Evolutionary conservation across 2,888 invertebrate genomes (phyloP), one percentile per base, ranked within the genome.

Genomic region (Tortricodes alternella): DNA sequence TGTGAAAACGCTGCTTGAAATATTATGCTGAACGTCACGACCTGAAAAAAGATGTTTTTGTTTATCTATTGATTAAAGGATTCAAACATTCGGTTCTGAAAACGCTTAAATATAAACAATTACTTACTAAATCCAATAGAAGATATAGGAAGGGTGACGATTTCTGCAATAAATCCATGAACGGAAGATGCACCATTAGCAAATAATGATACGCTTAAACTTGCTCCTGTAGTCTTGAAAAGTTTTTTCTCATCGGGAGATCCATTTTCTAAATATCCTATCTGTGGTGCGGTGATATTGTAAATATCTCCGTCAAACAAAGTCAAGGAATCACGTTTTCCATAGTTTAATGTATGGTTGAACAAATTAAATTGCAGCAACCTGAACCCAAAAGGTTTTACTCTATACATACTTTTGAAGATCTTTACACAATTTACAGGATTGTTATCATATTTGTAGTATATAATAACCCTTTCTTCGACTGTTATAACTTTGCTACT

Each of bases 391-490:
- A 99, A 93, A 9, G 95, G 96, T 75, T 98, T 98, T 0, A 96
- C 94, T 60, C 95, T 93, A 73, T 94, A 96, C 58, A 94, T 94
- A 60, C 97, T 96, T 53, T 95, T 95, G 78, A 99, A 98, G 66
- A 99, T 97, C 84, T 99, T 99, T 0, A 99, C 96, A 76, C 99
- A 99, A 77, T 99, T 99, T 0, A 98, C 96, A 0, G 98, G 97
- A 78, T 95, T 94, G 67, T 98, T 98, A 73, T 98, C 98, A 73
- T 99, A 99, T 80, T 99, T 99, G 84, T 98, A 99, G 78, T 98
- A 99, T 15, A 99, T 78, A 0, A 99, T 83, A 3, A 99, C 93
- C 41, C 99, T 92, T 75, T 99, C 98, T 78, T 97, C 96, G 1
- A 99, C 93, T 1, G 93, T 92, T 11, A 99, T 94, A 76, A 96